A percentile compares a stretch with the other conserved stretches of the same genome.
Evolutionary conservation across 2,797 vertebrate species (phyloP).

Genomic region (Aplochiton taeniatus): DNA sequence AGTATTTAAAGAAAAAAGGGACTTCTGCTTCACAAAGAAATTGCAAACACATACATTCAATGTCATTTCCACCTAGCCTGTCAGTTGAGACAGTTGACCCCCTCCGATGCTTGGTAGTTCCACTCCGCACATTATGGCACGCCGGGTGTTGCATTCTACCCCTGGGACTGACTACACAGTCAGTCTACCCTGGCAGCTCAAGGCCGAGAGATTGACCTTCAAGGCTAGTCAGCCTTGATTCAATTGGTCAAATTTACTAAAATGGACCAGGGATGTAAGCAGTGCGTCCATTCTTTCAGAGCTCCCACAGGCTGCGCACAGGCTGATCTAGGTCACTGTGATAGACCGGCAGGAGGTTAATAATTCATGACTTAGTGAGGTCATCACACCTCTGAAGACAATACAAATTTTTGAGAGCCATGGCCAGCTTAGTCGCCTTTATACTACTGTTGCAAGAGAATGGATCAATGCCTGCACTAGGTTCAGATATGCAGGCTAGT

Average conservation of each 20-base stretch:
- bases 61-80: background rate
- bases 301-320: background rate
- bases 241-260: background rate
- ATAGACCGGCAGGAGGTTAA: background rate
- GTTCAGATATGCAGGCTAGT: no score
- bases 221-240: background rate
- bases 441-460: no score
- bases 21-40: background rate
- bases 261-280: background rate
- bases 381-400: conserved; percentile 11
- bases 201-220: background rate
- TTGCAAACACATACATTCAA: background rate
- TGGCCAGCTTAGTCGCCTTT: no score
- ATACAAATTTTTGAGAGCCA: conserved; percentile 21
- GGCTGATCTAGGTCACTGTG: background rate
- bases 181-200: background rate
- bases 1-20: background rate
- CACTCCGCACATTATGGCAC: background rate
- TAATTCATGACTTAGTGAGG: conserved; percentile 1
- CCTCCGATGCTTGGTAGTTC: background rate
- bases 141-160: background rate
- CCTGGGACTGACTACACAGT: background rate
- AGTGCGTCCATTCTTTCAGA: background rate
- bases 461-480: no score
- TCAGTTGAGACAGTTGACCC: background rate